Conservation (phyloP, 92 coral and sea anemone genomes). For the Epizoanthus illoricatus region DNA sequence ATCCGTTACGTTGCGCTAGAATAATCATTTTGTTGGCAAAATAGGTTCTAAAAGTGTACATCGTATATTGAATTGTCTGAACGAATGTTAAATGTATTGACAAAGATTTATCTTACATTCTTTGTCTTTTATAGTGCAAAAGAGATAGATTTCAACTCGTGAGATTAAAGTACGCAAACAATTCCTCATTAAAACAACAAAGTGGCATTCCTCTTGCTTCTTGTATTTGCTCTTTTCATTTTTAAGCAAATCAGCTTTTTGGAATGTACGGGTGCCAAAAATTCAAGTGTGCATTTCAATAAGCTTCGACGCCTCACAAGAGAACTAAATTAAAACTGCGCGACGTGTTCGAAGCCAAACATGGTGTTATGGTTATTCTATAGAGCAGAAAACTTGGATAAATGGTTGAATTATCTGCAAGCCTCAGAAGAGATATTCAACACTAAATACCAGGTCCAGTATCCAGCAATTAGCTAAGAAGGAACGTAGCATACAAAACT, state of each 20-base stretch:
- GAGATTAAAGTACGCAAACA: background rate
- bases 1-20: too few relatives aligned
- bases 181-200: slow-evolving; percentile 4
- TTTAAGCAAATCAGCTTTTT: slow-evolving; percentile 21
- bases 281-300: slow-evolving; percentile 9
- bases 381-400: background rate
- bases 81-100: background rate
- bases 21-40: too few relatives aligned
- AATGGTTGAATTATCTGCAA: too few relatives aligned
- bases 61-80: background rate
- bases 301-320: background rate
- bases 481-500: background rate
- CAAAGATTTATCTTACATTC: background rate
- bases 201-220: background rate
- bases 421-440: too few relatives aligned
- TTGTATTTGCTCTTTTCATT: slow-evolving; percentile 16
- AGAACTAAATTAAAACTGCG: background rate
- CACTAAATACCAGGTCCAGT: too few relatives aligned
- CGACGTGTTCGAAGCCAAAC: background rate
- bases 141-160: slow-evolving; percentile 5
- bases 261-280: slow-evolving; percentile 24
- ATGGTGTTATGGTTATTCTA: background rate
- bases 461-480: background rate
- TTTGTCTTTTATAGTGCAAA: background rate
- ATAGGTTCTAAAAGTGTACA: too few relatives aligned